Conservation (phyloP, 2,888 invertebrate genomes). For the Cryptus armator region DNA sequence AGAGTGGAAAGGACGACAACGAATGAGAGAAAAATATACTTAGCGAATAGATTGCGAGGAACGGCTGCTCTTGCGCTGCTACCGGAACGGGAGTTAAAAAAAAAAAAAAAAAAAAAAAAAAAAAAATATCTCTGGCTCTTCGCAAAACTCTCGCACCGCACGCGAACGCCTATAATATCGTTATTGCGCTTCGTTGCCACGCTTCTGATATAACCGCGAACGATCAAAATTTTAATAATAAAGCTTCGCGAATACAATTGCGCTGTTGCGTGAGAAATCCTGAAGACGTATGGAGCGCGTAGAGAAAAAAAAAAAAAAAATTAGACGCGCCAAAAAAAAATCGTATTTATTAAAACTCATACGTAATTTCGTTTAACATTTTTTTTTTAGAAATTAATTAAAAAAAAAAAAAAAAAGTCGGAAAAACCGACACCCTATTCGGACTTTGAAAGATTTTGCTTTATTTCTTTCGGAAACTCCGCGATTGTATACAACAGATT, state of each 20-base stretch:
- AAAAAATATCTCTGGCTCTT: conserved; percentile 31
- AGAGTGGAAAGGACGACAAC: conserved; percentile 47
- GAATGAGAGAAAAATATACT: conserved; percentile 45
- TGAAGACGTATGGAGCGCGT: background rate
- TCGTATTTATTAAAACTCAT: background rate
- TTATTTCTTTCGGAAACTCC: too few species aligned
- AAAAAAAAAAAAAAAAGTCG: too few species aligned
- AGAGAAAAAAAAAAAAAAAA: background rate
- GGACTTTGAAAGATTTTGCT: too few species aligned
- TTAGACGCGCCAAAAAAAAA: background rate
- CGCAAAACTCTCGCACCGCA: conserved; percentile 73
- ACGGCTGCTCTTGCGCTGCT: conserved; percentile 29
- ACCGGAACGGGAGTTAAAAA: conserved; percentile 2
- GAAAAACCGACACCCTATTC: too few species aligned
- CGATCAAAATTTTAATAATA: background rate
- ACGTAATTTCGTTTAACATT: background rate
- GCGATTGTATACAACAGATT: too few species aligned
- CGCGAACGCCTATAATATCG: conserved; percentile 74
- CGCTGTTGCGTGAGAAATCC: conserved; percentile 4
- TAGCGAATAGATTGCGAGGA: conserved; percentile 41
- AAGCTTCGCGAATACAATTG: background rate
- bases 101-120: conserved; percentile 34
- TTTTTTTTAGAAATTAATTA: too few species aligned
- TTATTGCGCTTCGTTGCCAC: conserved; percentile 75
- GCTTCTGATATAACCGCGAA: conserved; percentile 34